Conservation (phyloP, 2,797 vertebrate genomes). For the Malurus splendens region DNA sequence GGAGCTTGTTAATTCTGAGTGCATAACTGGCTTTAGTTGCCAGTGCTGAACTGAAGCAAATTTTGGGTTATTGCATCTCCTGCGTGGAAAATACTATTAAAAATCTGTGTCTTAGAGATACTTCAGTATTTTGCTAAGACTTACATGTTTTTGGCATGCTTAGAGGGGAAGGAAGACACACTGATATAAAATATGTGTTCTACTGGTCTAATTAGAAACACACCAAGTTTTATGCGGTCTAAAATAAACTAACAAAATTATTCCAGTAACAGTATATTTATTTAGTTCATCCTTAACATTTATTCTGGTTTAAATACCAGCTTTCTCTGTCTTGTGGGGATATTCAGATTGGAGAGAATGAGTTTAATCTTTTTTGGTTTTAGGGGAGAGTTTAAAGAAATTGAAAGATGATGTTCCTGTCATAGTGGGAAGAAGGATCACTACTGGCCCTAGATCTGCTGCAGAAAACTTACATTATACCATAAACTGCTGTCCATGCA, state of each 20-base stretch:
- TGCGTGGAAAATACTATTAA: slow-evolving; percentile 47
- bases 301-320: slow-evolving; percentile 31
- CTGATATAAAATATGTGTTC: not conserved
- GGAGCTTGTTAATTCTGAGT: slow-evolving; percentile 9
- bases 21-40: slow-evolving; percentile 37
- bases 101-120: slow-evolving; percentile 28
- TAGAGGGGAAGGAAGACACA: not conserved
- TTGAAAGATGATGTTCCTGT: slow-evolving; percentile 22
- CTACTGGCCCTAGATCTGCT: not conserved
- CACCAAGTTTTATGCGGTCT: not conserved
- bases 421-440: not conserved
- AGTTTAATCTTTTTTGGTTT: slow-evolving; percentile 53
- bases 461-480: not conserved
- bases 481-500: not conserved
- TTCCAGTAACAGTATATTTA: slow-evolving; percentile 22
- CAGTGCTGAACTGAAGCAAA: slow-evolving; percentile 12
- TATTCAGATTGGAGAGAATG: slow-evolving; percentile 35
- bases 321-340: slow-evolving; percentile 23
- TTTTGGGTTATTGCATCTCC: slow-evolving; percentile 36
- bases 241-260: slow-evolving; percentile 39
- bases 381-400: slow-evolving; percentile 37
- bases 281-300: slow-evolving; percentile 4
- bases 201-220: slow-evolving; percentile 3
- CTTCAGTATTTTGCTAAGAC: slow-evolving; percentile 27
- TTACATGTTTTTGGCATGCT: not conserved